These are phyloP conservation scores for Loriculus beryllinus DNA, from an alignment of 2,797 vertebrate genomes.

Conservation along the genomic window DNA sequence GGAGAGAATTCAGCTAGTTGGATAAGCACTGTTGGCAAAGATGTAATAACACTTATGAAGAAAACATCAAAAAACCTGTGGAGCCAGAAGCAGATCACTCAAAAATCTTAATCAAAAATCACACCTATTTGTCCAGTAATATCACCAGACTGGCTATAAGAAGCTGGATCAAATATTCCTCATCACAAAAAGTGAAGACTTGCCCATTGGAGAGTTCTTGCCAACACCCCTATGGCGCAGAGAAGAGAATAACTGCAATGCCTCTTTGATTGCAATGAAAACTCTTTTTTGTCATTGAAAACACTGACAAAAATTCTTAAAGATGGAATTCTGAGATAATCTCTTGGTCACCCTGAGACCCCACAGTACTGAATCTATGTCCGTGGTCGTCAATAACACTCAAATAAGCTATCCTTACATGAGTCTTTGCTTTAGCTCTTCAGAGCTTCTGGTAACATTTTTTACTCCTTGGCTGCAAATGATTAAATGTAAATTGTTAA, in stretches of 20 bases:
- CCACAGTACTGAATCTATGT: background rate
- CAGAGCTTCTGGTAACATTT: background rate
- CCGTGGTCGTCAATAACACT: background rate
- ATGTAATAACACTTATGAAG: background rate
- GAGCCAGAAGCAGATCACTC: background rate
- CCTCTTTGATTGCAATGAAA: background rate
- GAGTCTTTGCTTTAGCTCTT: background rate
- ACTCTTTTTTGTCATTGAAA: background rate
- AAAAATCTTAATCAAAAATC: background rate
- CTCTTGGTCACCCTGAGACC: background rate
- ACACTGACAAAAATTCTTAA: background rate
- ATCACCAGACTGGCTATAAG: fast-evolving
- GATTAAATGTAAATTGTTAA: background rate
- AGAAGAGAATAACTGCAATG: background rate
- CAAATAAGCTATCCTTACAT: background rate
- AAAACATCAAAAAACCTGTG: background rate
- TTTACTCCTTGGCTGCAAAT: background rate
- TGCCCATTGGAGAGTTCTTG: background rate
- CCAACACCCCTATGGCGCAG: background rate
- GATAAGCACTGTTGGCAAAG: background rate
- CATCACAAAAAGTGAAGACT: background rate
- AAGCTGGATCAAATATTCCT: background rate
- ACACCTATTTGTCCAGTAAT: background rate
- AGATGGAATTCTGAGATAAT: background rate
- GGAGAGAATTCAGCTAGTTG: background rate